Percentiles rank a stretch among this genome's conserved stretches.
These are phyloP conservation scores for Centropus bengalensis DNA, from an alignment of 2,113 vertebrate genomes.

Conservation along the genomic window DNA sequence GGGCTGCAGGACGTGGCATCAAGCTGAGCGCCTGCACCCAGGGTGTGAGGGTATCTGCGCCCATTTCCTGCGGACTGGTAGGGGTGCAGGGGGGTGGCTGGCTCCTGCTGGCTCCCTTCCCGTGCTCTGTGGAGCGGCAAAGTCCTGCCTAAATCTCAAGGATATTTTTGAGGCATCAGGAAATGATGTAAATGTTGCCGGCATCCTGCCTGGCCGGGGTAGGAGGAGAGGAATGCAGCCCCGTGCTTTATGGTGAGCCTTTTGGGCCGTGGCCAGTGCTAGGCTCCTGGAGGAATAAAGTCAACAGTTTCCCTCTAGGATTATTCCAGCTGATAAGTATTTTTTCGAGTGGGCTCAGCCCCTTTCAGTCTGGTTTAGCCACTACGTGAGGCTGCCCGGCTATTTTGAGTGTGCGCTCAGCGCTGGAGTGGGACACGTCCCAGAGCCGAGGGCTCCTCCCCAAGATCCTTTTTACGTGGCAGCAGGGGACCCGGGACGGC, in stretches of 20 bases:
- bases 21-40: background rate
- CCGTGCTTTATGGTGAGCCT: background rate
- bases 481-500: background rate
- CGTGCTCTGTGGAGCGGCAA: accelerated
- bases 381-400: accelerated
- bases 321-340: background rate
- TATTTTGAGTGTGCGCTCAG: background rate
- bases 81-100: background rate
- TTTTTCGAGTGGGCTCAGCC: background rate
- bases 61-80: background rate
- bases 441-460: background rate
- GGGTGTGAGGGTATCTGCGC: background rate
- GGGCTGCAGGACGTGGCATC: background rate
- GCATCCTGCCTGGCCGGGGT: background rate
- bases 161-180: slow-evolving; percentile 2
- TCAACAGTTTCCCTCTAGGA: background rate
- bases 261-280: background rate
- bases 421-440: background rate
- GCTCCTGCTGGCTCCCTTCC: background rate
- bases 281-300: background rate
- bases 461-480: background rate
- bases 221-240: background rate
- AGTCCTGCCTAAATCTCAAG: background rate
- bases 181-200: background rate
- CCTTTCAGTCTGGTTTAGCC: background rate